Evolutionary conservation across 2,888 invertebrate species (phyloP), one percentile per base, ranked within the genome.

Genomic region (Cepaea hortensis): DNA sequence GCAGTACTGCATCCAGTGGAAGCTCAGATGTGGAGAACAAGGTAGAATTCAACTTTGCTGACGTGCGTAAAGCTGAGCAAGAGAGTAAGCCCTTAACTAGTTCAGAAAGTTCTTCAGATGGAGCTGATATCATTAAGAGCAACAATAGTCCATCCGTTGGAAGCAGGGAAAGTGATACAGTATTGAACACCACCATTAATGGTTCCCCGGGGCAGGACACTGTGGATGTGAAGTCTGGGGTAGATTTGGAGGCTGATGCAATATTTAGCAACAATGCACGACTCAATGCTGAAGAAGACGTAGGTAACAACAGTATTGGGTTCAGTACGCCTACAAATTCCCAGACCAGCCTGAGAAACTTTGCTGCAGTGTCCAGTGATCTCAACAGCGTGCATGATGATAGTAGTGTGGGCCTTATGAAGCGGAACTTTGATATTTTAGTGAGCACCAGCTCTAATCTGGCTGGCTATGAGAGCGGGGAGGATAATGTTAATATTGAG

Each of bases 381-480:
- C 23, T 84, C 9, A 68, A 50, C 20, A 65, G 18, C 62, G 84
- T 76, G 23, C 61, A 35, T 65, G 84, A 76, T 46, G 76, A 84
- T 48, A 76, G 65, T 84, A 55, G 46, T 55, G 75, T 84, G 7
- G 68, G 84, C 6, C 11, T 75, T 65, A 84, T 84, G 84, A 84
- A 84, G 50, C 61, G 84, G 35, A 84, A 84, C 50, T 68, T 84
- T 76, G 65, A 84, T 23, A 46, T 76, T 13, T 48, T 84, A 13
- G 84, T 84, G 6, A 84, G 84, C 20, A 76, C 84, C 61, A 84
- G 76, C 9, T 73, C 62, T n/a, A 84, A 84, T 48, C 50, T 84
- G 13, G 84, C 84, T 4, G 84, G 84, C 35, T 84, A 76, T 84
- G 84, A 84, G 46, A 84, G 84, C 46, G 84, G 84, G 46, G 84